phyloP scores from a whole-genome alignment of 2,113 vertebrate species.

The Sarotherodon lohbergeri region DNA sequence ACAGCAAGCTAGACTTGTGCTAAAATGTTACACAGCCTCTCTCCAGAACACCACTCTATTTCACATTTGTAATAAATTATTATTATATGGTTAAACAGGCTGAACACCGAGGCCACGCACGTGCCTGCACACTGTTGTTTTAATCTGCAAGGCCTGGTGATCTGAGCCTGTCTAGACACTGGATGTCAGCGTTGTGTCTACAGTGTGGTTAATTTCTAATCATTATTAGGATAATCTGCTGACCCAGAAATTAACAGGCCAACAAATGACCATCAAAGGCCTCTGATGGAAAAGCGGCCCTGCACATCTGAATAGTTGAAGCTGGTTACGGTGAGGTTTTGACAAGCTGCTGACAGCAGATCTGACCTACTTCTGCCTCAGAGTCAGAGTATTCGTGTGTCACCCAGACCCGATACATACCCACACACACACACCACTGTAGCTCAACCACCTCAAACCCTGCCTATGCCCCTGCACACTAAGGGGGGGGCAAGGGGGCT shows the following conservation, averaged over 20 bases:
- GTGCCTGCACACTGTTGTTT: background rate
- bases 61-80: background rate
- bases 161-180: conserved; percentile 16
- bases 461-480: background rate
- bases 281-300: background rate
- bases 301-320: background rate
- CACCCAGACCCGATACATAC: background rate
- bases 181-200: background rate
- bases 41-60: background rate
- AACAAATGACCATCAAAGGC: background rate
- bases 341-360: conserved; percentile 39
- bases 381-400: conserved; percentile 37
- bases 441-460: background rate
- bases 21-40: background rate
- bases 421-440: background rate
- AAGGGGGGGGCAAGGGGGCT: background rate
- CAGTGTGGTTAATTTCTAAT: background rate
- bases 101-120: background rate
- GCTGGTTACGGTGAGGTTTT: background rate
- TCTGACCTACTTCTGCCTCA: conserved; percentile 38
- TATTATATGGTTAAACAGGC: background rate
- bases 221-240: background rate
- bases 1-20: background rate
- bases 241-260: background rate
- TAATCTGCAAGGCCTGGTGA: background rate